Base-by-base conservation (phyloP, 37 sponge, comb jelly and placozoan species). In the Bolinopsis microptera region DNA sequence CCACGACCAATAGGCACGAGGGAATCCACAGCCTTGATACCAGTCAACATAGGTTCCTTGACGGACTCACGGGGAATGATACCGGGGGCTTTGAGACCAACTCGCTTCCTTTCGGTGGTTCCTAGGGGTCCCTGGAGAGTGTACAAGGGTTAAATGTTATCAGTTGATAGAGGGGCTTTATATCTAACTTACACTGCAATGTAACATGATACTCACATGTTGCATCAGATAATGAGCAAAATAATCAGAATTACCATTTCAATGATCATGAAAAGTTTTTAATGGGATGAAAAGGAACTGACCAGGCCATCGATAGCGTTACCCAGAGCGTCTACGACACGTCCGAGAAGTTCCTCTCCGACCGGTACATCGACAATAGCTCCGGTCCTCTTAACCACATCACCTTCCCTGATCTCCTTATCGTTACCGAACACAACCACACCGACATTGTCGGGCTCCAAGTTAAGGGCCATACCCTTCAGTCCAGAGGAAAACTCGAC, bases 401-500 rank as follows among this genome's bases (percentile, higher is more conserved):
- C 99, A 38, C 99, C 99, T 69, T 98, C 97, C 95, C 96, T 97
- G 96, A 98, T 98, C 92, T 96, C 93, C 94, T 98, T 98, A 88
- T 98, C 99, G 92, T 98, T 98, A 77, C 99, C 99, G 95, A 98
- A 98, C 93, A 98, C 99, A 31, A 98, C 99, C 5, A 98, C 94
- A 94, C 99, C 99, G 3, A 98, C 99, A 86, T 98, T 98, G 94
- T 98, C 99, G 28, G 99, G 97, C 93, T 98, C 99, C 95, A 98
- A 72, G 83, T 98, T 98, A 70, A 98, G 94, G 34, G 99, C 99
- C 97, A 97, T 98, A 33, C 99, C 99, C 96, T 97, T 98, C 26
- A 98, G 94, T 21, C 99, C 99, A 69, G 96, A 96, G 69, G 94
- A 94, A 74, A 98, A 98, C 76, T 98, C 99, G 69, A 98, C 97